These are phyloP conservation scores for Drosophila kanapiae DNA, from an alignment of 1,140 invertebrate species.

Conservation along the genomic window DNA sequence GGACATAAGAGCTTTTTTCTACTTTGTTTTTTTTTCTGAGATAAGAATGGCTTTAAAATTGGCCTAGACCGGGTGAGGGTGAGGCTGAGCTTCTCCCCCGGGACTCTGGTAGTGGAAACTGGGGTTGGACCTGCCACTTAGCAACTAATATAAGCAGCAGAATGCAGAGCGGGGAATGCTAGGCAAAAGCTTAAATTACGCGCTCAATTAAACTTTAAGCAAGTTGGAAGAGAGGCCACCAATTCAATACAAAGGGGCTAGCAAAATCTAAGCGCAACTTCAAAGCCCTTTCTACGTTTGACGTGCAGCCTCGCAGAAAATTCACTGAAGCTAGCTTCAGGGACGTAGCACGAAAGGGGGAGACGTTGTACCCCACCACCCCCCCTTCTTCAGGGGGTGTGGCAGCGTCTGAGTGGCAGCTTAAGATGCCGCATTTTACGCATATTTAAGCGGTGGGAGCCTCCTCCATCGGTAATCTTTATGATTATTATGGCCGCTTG, in stretches of 20 bases:
- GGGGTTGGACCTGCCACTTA: conserved; percentile 52
- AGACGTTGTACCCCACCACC: background rate
- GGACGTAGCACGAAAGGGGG: conserved; percentile 1
- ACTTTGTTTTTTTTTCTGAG: background rate
- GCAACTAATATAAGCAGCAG: conserved; percentile 58
- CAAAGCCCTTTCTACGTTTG: conserved; percentile 74
- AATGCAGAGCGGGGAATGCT: conserved; percentile 33
- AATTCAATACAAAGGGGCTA: conserved; percentile 23
- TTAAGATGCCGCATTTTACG: conserved; percentile 60
- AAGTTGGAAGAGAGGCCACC: conserved; percentile 51
- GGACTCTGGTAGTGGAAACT: background rate
- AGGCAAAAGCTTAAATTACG: conserved; percentile 78
- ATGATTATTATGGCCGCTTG: conserved; percentile 56
- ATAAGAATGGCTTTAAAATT: conserved; percentile 17
- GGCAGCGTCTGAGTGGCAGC: conserved; percentile 35
- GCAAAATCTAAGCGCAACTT: conserved; percentile 63
- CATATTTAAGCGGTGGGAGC: conserved; percentile 42
- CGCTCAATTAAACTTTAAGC: conserved; percentile 81
- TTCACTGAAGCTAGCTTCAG: conserved; percentile 61
- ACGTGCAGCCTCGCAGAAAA: conserved; percentile 80
- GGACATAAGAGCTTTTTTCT: conserved; percentile 3
- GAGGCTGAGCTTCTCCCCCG: background rate
- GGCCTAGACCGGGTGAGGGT: background rate
- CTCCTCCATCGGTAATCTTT: conserved; percentile 30
- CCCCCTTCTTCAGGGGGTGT: conserved; percentile 6